Conservation (phyloP, 1,140 invertebrate species). For the Heliconius hermathena region DNA sequence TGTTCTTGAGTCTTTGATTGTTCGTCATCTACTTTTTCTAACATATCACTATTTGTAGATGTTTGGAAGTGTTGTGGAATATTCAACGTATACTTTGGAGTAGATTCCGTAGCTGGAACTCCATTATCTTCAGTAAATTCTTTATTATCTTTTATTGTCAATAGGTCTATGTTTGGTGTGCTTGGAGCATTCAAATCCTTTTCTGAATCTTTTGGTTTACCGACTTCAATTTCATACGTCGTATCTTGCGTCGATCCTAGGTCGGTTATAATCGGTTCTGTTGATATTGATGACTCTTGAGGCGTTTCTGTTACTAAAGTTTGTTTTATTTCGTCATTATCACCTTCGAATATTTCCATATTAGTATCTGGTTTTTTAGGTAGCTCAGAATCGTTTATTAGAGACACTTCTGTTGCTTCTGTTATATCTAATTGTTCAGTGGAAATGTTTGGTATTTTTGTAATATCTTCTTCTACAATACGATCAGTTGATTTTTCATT, state of each 20-base stretch:
- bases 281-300: constrained; percentile 15
- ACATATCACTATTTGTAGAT: constrained; percentile 13
- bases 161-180: neutral
- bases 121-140: neutral
- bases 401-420: neutral
- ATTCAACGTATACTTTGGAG: neutral
- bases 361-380: constrained; percentile 9
- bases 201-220: constrained; percentile 20
- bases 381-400: constrained; percentile 9
- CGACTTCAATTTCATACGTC: constrained; percentile 5
- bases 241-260: neutral
- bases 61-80: too few relatives aligned
- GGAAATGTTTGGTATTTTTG: neutral
- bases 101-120: neutral
- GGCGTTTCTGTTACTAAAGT: constrained; percentile 11
- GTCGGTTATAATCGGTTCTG: constrained; percentile 15
- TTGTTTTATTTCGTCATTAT: too few relatives aligned
- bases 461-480: neutral
- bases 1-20: neutral
- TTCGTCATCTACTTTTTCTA: neutral
- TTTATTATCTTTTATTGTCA: neutral
- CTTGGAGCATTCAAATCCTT: constrained; percentile 12
- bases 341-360: neutral
- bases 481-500: neutral
- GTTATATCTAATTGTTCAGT: constrained; percentile 2